A percentile compares a stretch with the other conserved stretches of the same genome.
Evolutionary conservation across 2,113 vertebrate species (phyloP).

Genomic region (Chaetodon trifascialis): DNA sequence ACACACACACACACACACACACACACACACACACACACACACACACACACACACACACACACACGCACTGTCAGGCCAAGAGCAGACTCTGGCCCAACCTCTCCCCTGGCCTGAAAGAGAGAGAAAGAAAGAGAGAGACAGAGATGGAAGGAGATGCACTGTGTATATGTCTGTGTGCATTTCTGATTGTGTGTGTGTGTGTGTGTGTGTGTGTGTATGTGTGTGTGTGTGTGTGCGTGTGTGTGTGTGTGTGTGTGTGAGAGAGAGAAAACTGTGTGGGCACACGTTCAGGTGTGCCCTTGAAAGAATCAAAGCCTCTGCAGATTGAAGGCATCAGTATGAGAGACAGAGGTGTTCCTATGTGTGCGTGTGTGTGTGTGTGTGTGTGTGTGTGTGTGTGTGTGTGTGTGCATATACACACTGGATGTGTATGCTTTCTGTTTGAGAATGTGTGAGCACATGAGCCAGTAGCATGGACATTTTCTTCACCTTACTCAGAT

Average conservation of each 20-base stretch:
- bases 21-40: conserved; percentile 21
- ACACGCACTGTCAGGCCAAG: conserved; percentile 68
- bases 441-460: not conserved
- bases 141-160: not conserved
- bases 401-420: too few species aligned
- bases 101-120: conserved; percentile 56
- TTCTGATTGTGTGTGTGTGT: not conserved
- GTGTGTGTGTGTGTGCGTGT: conserved; percentile 7
- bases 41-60: not conserved
- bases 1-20: conserved; percentile 28
- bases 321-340: conserved; percentile 58
- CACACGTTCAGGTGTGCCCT: conserved; percentile 58
- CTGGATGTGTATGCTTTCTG: too few species aligned
- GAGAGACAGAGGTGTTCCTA: conserved; percentile 7
- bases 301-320: conserved; percentile 67
- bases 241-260: not conserved
- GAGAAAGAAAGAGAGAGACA: conserved; percentile 2
- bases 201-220: not conserved
- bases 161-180: not conserved
- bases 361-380: not conserved
- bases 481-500: not conserved
- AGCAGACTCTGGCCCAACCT: conserved; percentile 54
- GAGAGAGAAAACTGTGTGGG: conserved; percentile 13
- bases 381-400: not conserved
- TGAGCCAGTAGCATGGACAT: not conserved